phyloP scores from a whole-genome alignment of 1,140 invertebrate species.

The Thaumatotibia leucotreta region DNA sequence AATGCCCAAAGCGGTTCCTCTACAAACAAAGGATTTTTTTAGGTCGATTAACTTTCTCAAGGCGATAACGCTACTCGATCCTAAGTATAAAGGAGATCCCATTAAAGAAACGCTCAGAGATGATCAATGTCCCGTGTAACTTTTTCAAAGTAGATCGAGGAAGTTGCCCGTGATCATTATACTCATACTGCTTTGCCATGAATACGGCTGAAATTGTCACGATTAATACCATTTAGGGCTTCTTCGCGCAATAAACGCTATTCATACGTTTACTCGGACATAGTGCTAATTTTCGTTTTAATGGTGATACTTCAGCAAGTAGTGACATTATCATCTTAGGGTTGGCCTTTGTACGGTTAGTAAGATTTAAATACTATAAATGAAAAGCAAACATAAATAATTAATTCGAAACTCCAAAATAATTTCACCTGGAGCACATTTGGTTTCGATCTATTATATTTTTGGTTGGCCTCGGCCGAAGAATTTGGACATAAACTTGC shows the following conservation, averaged over 20 bases:
- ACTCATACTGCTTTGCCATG: neutral
- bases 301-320: too few species aligned
- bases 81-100: neutral
- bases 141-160: neutral
- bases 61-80: constrained; percentile 30
- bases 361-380: too few species aligned
- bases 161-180: neutral
- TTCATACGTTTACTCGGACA: too few species aligned
- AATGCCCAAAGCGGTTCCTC: constrained; percentile 30
- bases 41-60: constrained; percentile 56
- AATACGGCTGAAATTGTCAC: neutral
- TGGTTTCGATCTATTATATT: too few species aligned
- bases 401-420: too few species aligned
- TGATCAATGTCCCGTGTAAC: constrained; percentile 8
- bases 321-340: neutral
- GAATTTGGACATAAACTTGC: too few species aligned
- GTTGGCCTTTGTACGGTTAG: neutral
- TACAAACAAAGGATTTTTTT: constrained; percentile 53
- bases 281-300: too few species aligned
- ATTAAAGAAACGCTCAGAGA: neutral
- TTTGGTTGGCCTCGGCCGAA: too few species aligned
- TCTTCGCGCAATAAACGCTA: too few species aligned
- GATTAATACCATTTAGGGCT: too few species aligned
- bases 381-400: too few species aligned
- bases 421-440: too few species aligned